Base-by-base conservation (phyloP, 2,888 invertebrate species). In the Bruchidius siliquastri region DNA sequence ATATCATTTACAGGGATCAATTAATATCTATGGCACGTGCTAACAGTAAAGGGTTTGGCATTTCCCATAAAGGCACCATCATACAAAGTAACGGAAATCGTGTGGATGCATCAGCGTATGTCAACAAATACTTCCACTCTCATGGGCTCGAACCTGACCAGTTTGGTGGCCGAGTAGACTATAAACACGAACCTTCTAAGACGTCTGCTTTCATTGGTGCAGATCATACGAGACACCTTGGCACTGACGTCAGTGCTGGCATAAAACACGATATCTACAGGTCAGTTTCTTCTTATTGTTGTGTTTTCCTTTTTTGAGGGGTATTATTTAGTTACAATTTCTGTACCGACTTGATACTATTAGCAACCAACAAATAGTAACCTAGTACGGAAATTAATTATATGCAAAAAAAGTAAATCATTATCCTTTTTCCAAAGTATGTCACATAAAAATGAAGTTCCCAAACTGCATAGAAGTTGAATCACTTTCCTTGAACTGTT, bases 191-290 rank as follows among this genome's bases (percentile, higher is more conserved):
- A 22, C 82, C 82, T 13, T 79, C 79, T 22, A 79, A 80, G n/a
- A 80, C 81, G 4, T 68, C 72, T 68, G 74, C 81, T 6, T 81
- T 80, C 67, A 13, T 80, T 18, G 76, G 76, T 0, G 83, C 80
- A 22, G 78, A 80, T 66, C 79, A 77, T 20, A 77, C 79, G 0
- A 77, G 77, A 18, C 71, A 77, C 10, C 78, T 72, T 74, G 83
- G 83, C 32, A 83, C 83, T 10, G 81, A 81, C 72, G 67, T 82
- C 0, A 74, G 71, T 22, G 82, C 81, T 68, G 77, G 79, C 2
- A 78, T 76, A 66, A 79, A 73, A 67, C 80, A 78, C 30, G 81
- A 83, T 71, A 67, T 83, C 10, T 77, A 80, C 72, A 70, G 76
- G n/a, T 49, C 0, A 49, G 18, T n/a, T n/a, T n/a, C n/a, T n/a